Base-by-base conservation (phyloP, 64 coral and sea anemone species). In the Porites lutea region DNA sequence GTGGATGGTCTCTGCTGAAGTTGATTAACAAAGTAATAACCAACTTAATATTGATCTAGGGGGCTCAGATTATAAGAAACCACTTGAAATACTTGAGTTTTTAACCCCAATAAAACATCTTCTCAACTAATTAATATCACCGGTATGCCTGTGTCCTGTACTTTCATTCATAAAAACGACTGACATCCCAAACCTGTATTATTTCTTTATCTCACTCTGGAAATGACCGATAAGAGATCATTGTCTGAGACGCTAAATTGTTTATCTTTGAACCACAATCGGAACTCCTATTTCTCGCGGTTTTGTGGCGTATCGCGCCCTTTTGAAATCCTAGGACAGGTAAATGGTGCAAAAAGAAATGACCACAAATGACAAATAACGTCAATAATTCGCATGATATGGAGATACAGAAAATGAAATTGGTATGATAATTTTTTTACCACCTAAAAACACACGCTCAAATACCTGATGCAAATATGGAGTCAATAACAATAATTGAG, bases 51-150 rank as follows among this genome's bases (percentile, higher is more conserved):
- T 52, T 4, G n/a, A 84, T 20, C 8, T 67, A 4, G 45, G 6
- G 51, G 8, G 61, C 20, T 68, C 5, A 52, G 1, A 18, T 51
- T 22, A 21, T 49, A 0, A 15, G 6, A 84, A 65, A 68, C 15
- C 47, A 67, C 81, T 68, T 44, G 3, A 48, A 48, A 68, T 68
- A 52, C 4, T n/a, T 51, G 3, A 16, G 10, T 65, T 45, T 22
- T 68, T 11, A 50, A 67, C 18, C 63, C 18, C 19, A 68, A 84
- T 68, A n/a, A 84, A 50, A 84, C 62, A 84, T 46, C 63, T 84
- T 84, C 65, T 84, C 63, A 84, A 22, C 8, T 63, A 84, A 84
- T 84, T 63, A 84, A 45, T 84, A 66, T 84, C 81, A 84, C n/a
- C 81, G 81, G 19, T 49, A 84, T 84, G 46, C 45, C 4, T 23